Conservation (phyloP, 2,797 vertebrate genomes). For the Siniperca undulata region DNA sequence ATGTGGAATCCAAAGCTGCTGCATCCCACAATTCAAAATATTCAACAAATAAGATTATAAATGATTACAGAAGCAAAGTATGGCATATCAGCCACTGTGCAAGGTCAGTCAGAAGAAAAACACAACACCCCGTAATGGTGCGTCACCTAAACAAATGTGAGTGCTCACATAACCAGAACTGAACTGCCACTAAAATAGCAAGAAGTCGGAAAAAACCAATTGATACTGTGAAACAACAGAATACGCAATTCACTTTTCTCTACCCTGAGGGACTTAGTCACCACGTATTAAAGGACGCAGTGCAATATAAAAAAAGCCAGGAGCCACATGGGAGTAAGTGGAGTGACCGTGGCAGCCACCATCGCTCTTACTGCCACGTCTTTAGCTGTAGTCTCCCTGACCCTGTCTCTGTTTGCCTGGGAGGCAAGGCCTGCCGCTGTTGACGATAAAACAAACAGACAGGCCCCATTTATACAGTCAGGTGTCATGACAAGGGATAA, state of each 20-base stretch:
- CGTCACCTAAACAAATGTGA: slow-evolving; percentile 66
- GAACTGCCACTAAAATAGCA: slow-evolving; percentile 54
- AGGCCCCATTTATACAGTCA: slow-evolving; percentile 82
- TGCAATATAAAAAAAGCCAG: slow-evolving; percentile 67
- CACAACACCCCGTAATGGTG: slow-evolving; percentile 32
- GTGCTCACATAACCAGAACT: slow-evolving; percentile 58
- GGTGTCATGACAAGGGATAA: slow-evolving; percentile 84
- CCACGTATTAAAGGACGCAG: slow-evolving; percentile 66
- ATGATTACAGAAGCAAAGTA: background rate
- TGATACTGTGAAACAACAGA: slow-evolving; percentile 68
- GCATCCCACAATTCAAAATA: background rate
- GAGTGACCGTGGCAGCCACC: slow-evolving; percentile 78
- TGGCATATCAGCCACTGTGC: background rate
- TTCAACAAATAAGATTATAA: slow-evolving; percentile 1
- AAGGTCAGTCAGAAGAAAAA: slow-evolving; percentile 47
- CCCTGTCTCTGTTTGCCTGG: slow-evolving; percentile 75
- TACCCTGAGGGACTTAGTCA: slow-evolving; percentile 61
- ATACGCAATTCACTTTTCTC: slow-evolving; percentile 68
- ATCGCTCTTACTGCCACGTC: slow-evolving; percentile 81
- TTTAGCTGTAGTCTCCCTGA: slow-evolving; percentile 77
- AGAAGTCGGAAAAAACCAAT: slow-evolving; percentile 35
- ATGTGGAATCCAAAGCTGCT: slow-evolving; percentile 29
- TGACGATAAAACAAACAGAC: slow-evolving; percentile 84
- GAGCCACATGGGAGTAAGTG: slow-evolving; percentile 79
- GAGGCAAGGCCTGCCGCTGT: slow-evolving; percentile 64